Evolutionary conservation across 2,797 vertebrate genomes (phyloP), one percentile per base, ranked within the genome.

Genomic region (Rhinatrema bivittatum): DNA sequence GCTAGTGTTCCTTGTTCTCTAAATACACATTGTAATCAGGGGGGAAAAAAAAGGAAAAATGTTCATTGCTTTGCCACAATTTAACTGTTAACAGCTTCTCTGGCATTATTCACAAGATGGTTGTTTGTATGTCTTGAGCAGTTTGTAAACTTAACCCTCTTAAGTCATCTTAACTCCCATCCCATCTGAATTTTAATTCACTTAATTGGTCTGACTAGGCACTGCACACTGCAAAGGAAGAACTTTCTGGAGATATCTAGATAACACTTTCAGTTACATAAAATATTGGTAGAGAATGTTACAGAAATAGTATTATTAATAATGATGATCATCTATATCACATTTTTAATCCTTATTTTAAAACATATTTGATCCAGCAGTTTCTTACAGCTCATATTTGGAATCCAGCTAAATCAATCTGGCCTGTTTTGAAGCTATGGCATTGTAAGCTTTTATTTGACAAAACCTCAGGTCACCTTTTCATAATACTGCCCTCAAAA

Each of bases 161-260:
- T 8, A 25, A 65, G 62, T 67, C 62, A 55, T 40, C 39, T 48
- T 59, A 70, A 68, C 60, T 74, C 64, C 40, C 51, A 46, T 66
- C 65, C 62, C 62, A 53, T 45, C 56, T 41, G 55, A 53, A 62
- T 42, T 42, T 38, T 36, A 63, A 57, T 44, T 48, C 4, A 39
- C 56, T 41, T 65, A 62, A 68, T 70, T 65, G 61, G 52, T 65
- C 37, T 59, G 39, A 45, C 68, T 61, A 53, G 63, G 45, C 72
- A 50, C 44, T 54, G 20, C 29, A 43, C 65, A 20, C 1, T 5
- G 59, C 59, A 39, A 55, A 62, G 56, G 60, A 64, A 67, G 62
- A 65, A 46, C 46, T 50, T 68, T 29, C 46, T 58, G 49, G 15
- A 68, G 59, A 35, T 60, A 46, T 66, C 42, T 56, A 65, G 46